Base-by-base conservation (phyloP, 2,888 invertebrate species). In the Tenthredo mesomela region DNA sequence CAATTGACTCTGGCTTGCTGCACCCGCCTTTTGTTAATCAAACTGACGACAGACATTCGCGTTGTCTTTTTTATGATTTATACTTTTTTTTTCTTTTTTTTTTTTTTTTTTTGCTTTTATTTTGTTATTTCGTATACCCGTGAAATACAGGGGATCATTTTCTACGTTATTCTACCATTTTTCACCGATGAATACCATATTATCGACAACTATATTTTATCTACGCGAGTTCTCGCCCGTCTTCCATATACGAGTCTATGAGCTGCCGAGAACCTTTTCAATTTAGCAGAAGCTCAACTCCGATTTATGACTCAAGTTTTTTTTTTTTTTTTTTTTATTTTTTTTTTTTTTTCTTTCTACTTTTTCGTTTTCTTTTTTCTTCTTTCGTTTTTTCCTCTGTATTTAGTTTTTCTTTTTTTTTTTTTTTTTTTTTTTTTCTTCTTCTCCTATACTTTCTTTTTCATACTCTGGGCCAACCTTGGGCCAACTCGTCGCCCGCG, bases 371-470 rank as follows among this genome's bases (percentile, higher is more conserved):
- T 25, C 6, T 61, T 25, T 61, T 25, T 25, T 90, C 87, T 89
- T 90, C 89, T 90, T 90, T 18, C 21, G 40, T 61, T 25, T 61
- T 43, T 40, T n/a, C 89, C 7, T 54, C n/a, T 54, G 7, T 54
- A n/a, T n/a, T 54, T n/a, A n/a, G 18, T 6, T 54, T 47, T 21
- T 61, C 10, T 61, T 37, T 37, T 25, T 77, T 40, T 15, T 40
- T 1, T 61, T 12, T 25, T 25, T 61, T 12, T 3, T 12, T 25
- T 25, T 10, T 2, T 25, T 89, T 88, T 89, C 25, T 50, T 25
- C 89, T 0, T 50, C 18, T 50, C 9, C n/a, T 61, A 7, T 3
- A 25, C 25, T 61, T 12, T 10, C 10, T 25, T 89, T 88, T 89
- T 90, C 89, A 90, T 91, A 18, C 40, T 61, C 25, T 21, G 40